A percentile compares a stretch with the other conserved stretches of the same genome.
Evolutionary conservation across 2,797 vertebrate genomes (phyloP).

Genomic region (Catamblyrhynchus diadema): DNA sequence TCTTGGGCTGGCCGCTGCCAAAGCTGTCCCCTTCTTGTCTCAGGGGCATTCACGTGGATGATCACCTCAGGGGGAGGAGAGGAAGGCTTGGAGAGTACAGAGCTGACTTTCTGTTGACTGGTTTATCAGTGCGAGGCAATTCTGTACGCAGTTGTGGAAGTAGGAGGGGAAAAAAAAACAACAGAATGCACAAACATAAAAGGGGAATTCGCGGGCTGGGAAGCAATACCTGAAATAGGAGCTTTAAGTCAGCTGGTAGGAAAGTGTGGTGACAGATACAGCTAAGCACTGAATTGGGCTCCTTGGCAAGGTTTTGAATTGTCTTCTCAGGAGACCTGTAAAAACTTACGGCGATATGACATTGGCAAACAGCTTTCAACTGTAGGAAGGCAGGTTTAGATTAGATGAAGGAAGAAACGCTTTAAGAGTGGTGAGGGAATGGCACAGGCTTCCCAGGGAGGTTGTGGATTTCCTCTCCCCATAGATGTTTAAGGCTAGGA

Average conservation of each 20-base stretch:
- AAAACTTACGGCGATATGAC: background rate
- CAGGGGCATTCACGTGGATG: accelerated
- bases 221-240: background rate
- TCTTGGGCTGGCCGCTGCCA: background rate
- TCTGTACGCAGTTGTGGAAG: background rate
- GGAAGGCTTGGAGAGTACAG: background rate
- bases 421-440: background rate
- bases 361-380: background rate
- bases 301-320: background rate
- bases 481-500: background rate
- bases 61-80: background rate
- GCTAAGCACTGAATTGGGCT: background rate
- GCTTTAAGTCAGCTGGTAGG: background rate
- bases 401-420: background rate
- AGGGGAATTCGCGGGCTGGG: background rate
- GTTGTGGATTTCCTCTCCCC: background rate
- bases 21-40: background rate
- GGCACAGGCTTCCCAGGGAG: background rate
- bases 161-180: background rate
- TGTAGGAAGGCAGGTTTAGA: background rate
- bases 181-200: background rate
- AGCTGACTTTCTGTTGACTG: background rate
- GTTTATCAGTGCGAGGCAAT: background rate
- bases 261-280: background rate
- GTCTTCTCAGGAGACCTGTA: background rate